phyloP scores from a whole-genome alignment of 2,113 vertebrate species.

The Syrmaticus mikado region DNA sequence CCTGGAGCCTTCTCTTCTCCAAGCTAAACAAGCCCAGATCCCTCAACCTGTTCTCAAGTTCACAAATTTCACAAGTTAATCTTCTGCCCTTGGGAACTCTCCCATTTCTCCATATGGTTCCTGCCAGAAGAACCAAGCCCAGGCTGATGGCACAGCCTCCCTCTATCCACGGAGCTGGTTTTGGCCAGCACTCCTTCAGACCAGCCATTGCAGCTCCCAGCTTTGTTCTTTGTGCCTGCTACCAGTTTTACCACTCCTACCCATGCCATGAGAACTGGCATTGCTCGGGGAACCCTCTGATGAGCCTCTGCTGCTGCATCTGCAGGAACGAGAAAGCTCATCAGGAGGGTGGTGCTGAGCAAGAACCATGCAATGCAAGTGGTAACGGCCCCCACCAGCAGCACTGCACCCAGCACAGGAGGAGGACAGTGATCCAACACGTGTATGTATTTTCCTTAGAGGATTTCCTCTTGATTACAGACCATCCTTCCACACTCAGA shows the following conservation, averaged over 20 bases:
- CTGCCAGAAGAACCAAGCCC: background rate
- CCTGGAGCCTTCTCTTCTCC: too few species aligned
- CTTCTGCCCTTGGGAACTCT: background rate
- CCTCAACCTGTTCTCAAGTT: too few species aligned
- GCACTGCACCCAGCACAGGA: background rate
- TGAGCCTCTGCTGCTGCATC: background rate
- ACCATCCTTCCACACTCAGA: background rate
- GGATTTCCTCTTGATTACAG: background rate
- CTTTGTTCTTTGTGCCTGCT: background rate
- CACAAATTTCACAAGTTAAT: background rate
- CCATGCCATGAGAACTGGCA: background rate
- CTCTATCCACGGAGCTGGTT: background rate
- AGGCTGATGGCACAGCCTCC: background rate
- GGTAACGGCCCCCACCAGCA: background rate
- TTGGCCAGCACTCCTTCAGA: background rate
- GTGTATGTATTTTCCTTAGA: background rate
- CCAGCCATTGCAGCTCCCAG: background rate
- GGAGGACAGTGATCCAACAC: background rate
- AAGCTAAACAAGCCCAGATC: too few species aligned
- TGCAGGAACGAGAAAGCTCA: rapidly evolving
- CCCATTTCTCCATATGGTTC: background rate
- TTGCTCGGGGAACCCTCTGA: background rate
- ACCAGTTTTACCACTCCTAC: background rate
- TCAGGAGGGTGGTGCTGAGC: background rate
- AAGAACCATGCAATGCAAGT: background rate